Base-by-base conservation (phyloP, 2,113 vertebrate species). In the Empidonax alnorum region DNA sequence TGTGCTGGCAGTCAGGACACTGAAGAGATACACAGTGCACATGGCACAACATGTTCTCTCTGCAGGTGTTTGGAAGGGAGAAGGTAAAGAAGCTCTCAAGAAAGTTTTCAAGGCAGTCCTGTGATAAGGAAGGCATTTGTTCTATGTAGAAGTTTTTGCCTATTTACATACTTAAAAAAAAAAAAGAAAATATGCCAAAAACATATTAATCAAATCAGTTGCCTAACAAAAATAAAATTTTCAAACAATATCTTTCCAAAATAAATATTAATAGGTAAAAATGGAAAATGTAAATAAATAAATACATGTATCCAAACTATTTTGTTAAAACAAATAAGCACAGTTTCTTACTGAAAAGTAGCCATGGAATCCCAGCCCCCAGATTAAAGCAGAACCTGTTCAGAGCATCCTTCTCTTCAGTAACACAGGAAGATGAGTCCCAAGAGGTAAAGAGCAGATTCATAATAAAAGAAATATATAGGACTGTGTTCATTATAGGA, bases 211-310 rank as follows among this genome's bases (percentile, higher is more conserved):
- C 87, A 76, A 93, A 96, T 76, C 78, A 93, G 90, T 18, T 69
- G 44, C 79, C 41, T 95, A 97, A 97, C 30, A 98, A 98, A 98
- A 98, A 98, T 97, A 97, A 98, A 53, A 77, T 27, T 87, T 92
- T 76, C 44, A 94, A 96, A 89, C 14, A 5, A 90, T 62, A 27
- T 80, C 33, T 82, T 91, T 88, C 41, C 82, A 84, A 97, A 97
- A 97, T 95, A 97, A 98, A 93, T 53, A 87, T 52, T 56, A 80
- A 84, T 80, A 94, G n/a, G 35, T 84, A 63, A 90, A 90, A 90
- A 90, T 56, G 44, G 19, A 67, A 81, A 81, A 74, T 20, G 35
- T 18, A 90, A 83, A 82, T 84, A 91, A 87, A 94, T 83, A 96
- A 93, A 87, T 72, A 87, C 7, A 47, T 39, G 49, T 69, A 79